Conservation (phyloP, 1,140 invertebrate species). For the Bactericera cockerelli region DNA sequence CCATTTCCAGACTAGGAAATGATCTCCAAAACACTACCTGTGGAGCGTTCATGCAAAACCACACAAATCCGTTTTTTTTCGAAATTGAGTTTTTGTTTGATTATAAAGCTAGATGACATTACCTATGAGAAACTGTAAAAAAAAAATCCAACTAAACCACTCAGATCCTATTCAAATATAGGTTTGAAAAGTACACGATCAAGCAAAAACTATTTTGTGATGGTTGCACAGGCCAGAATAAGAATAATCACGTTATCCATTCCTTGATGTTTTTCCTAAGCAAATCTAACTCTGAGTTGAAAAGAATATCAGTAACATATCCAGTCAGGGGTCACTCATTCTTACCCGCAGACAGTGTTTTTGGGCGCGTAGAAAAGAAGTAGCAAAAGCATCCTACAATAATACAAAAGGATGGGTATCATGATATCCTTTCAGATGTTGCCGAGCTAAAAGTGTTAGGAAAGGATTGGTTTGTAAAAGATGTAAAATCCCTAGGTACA, state of each 20-base stretch:
- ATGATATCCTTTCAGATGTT: conserved; percentile 15
- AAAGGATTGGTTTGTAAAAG: conserved; percentile 10
- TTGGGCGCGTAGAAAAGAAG: conserved; percentile 24
- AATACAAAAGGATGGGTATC: conserved; percentile 12
- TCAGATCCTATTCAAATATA: no score
- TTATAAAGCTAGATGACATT: no score
- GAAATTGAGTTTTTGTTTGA: no score
- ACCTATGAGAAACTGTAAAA: no score
- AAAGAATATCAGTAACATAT: conserved; percentile 21
- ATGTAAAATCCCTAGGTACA: neutral
- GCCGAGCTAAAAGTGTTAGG: conserved; percentile 12
- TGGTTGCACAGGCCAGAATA: neutral
- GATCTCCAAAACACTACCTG: no score
- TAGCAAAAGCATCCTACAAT: conserved; percentile 21
- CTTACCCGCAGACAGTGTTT: conserved; percentile 23
- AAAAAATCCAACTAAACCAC: no score
- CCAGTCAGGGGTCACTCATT: conserved; percentile 25
- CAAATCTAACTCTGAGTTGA: conserved; percentile 1
- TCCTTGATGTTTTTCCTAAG: neutral
- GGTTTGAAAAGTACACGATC: neutral
- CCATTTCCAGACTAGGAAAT: no score
- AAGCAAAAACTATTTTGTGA: neutral
- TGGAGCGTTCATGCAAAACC: no score
- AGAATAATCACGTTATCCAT: neutral
- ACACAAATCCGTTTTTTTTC: no score